These are phyloP conservation scores for Odontothrips loti DNA, from an alignment of 2,888 invertebrate genomes.

Conservation along the genomic window DNA sequence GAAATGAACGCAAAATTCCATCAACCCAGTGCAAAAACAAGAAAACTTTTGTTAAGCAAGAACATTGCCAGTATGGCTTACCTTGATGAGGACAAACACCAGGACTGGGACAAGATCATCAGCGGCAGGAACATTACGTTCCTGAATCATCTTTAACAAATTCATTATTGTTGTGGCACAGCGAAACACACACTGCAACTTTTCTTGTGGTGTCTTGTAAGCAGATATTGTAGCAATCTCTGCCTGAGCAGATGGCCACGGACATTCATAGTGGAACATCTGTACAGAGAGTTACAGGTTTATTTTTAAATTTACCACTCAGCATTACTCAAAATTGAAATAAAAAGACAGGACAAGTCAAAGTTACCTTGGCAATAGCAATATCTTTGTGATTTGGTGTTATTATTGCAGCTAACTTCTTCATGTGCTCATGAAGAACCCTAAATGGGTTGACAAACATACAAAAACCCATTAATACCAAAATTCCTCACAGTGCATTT, in stretches of 20 bases:
- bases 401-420: constrained; percentile 68
- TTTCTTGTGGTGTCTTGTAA: constrained; percentile 85
- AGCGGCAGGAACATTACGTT: constrained; percentile 72
- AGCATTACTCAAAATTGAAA: neutral
- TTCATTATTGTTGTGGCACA: constrained; percentile 94
- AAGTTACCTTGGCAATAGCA: constrained; percentile 63
- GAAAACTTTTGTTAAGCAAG: neutral
- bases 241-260: constrained; percentile 92
- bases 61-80: constrained; percentile 44
- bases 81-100: constrained; percentile 93
- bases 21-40: neutral
- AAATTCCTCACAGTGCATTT: constrained; percentile 26
- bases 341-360: neutral
- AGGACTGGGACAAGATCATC: constrained; percentile 96
- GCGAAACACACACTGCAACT: constrained; percentile 74
- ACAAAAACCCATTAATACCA: constrained; percentile 25
- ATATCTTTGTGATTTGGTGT: constrained; percentile 77
- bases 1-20: constrained; percentile 38
- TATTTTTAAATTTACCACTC: neutral
- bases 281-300: constrained; percentile 37
- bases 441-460: constrained; percentile 47
- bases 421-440: constrained; percentile 83
- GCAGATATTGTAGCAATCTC: constrained; percentile 84
- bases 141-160: constrained; percentile 78
- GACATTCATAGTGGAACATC: constrained; percentile 83